Base-by-base conservation (phyloP, 2,888 invertebrate genomes). In the Chydorus sphaericus region DNA sequence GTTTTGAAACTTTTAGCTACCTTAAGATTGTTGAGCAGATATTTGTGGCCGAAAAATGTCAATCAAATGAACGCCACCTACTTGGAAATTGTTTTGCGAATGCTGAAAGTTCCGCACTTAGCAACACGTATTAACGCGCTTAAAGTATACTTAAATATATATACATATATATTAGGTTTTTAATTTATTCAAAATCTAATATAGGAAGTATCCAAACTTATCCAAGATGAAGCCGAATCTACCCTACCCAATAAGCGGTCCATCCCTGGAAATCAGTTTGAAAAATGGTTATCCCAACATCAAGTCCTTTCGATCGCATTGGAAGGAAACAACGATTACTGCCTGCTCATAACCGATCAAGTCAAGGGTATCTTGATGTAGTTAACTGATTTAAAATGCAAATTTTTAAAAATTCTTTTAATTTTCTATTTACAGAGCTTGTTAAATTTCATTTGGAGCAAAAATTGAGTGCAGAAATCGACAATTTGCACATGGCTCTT, bases 291-390 rank as follows among this genome's bases (percentile, higher is more conserved):
- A 59, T 67, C 71, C 14, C 67, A 70, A 38, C 68, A 70, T 59
- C 64, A 67, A 60, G 66, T 74, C 8, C 62, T 74, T 16, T 70
- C 70, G 7, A 67, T 73, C 55, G 73, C 72, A 30, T 64, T 74
- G 18, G 73, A 73, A 64, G 67, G 68, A 55, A 70, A 69, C 59
- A 65, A 75, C 59, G 74, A 75, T 63, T 73, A 74, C 60, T 69
- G 68, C 23, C 74, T 73, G 61, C 75, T 74, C 63, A n/a, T n/a
- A n/a, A 72, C 72, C 62, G 74, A 75, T 61, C 70, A 71, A 62
- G 68, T 75, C 54, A 73, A 57, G 48, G 54, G 55, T 48, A 20
- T 18, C 4, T 20, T 5, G 5, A 28, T 10, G 14, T 26, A 23
- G 7, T 26, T 28, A 11, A 23, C 30, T 50, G 18, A 6, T 3